Base-by-base conservation (phyloP, 2,797 vertebrate species). In the Pangasius sanitwongsei region DNA sequence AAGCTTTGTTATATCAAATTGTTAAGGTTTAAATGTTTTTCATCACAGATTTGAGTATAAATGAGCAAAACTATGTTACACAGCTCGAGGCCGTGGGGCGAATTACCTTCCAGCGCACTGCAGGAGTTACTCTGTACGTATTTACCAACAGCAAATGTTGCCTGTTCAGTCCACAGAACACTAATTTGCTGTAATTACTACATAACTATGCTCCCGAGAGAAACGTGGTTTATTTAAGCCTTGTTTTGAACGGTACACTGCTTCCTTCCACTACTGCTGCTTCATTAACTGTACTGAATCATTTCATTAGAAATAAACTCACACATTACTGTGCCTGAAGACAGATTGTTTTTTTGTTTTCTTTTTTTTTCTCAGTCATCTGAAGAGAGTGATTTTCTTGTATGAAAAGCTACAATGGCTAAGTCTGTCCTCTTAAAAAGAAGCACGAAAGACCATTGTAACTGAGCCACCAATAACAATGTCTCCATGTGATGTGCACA, bases 201-300 rank as follows among this genome's bases (percentile, higher is more conserved):
- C 65, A 67, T 41, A 85, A 78, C 50, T n/a, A 31, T 25, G 11
- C 70, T 78, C 72, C 61, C 5, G 31, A 85, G 74, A 88, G 44
- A 88, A 25, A 28, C 59, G 59, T 37, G 31, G 61, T 67, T 84
- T 72, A 83, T 11, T 88, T 34, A 83, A 88, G 44, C 41, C 48
- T 41, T 78, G 50, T 69, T 55, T 75, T 69, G 61, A 69, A 31
- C 4, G 28, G 25, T 34, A 50, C 34, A 41, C 48, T 80, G 23
- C 61, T 18, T 67, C 31, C 57, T 75, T 75, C 57, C 23, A 41
- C 28, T 31, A 44, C 82, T 7, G 9, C 31, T 44, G 48, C 74
- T 80, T 88, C 37, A 88, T 88, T 88, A 88, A 50, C 59, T 67
- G 74, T 44, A 78, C 34, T 16, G 50, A 77, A 85, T 78, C 48